phyloP scores from a whole-genome alignment of 2,797 vertebrate genomes.

The Hydrolagus colliei region DNA sequence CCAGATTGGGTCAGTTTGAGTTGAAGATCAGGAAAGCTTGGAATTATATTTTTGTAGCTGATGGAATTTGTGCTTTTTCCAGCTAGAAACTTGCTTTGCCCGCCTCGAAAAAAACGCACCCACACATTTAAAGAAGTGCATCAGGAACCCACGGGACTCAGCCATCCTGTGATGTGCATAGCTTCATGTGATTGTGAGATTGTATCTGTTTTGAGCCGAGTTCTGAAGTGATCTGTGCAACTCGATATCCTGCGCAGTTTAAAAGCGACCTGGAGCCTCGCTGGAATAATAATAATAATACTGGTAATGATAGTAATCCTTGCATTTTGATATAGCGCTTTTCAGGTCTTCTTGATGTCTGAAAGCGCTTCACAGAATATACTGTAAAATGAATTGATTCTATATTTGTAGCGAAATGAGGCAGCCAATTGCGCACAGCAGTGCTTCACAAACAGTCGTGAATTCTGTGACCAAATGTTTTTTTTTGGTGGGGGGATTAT shows the following conservation, averaged over 20 bases:
- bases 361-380: too few relatives aligned
- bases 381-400: too few relatives aligned
- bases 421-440: too few relatives aligned
- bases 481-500: too few relatives aligned
- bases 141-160: background rate
- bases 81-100: conserved; percentile 14
- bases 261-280: background rate
- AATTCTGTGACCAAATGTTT: too few relatives aligned
- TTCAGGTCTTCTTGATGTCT: too few relatives aligned
- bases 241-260: background rate
- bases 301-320: too few relatives aligned
- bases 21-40: conserved; percentile 13
- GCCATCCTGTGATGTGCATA: background rate
- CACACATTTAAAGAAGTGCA: background rate
- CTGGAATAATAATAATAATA: too few relatives aligned
- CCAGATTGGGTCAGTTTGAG: conserved; percentile 23
- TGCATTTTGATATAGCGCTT: too few relatives aligned
- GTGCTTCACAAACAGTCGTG: too few relatives aligned
- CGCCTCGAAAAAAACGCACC: background rate
- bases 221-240: background rate
- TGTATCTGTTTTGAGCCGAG: background rate
- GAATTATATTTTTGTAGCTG: background rate
- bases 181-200: background rate
- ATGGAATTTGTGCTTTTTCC: conserved; percentile 24
- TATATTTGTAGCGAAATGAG: too few relatives aligned